Evolutionary conservation across 2,797 vertebrate species (phyloP).

Genomic region (Argentina silus): DNA sequence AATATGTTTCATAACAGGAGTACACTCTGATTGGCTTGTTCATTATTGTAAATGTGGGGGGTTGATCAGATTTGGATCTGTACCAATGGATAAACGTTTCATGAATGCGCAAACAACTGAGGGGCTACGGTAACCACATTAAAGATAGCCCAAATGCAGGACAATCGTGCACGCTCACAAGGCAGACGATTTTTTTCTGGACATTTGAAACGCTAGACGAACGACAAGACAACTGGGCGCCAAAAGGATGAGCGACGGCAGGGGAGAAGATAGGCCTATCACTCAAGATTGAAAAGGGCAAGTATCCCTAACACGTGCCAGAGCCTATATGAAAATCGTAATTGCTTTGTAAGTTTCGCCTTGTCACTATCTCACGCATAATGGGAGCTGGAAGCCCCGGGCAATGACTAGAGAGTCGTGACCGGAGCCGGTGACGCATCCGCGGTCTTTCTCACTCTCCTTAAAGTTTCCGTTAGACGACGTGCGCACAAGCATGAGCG

Average conservation of each 20-base stretch:
- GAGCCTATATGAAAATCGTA: too few species aligned
- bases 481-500: conserved; percentile 46
- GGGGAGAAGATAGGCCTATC: background rate
- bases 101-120: too few species aligned
- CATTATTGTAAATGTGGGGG: background rate
- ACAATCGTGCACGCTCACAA: too few species aligned
- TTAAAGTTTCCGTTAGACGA: conserved; percentile 60
- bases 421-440: conserved; percentile 51
- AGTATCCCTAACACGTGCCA: too few species aligned
- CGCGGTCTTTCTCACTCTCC: conserved; percentile 31
- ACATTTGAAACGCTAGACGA: too few species aligned
- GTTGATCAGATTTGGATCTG: background rate
- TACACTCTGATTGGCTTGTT: background rate
- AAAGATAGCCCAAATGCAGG: too few species aligned
- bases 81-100: background rate
- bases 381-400: background rate
- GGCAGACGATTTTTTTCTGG: too few species aligned
- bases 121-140: too few species aligned
- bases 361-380: too few species aligned
- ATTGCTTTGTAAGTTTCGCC: too few species aligned
- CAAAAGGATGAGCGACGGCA: too few species aligned
- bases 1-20: background rate
- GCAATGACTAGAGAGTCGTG: conserved; percentile 14
- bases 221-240: too few species aligned
- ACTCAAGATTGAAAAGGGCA: background rate